These are phyloP conservation scores for Proctacanthus coquilletti DNA, from an alignment of 1,140 invertebrate species.

Conservation along the genomic window DNA sequence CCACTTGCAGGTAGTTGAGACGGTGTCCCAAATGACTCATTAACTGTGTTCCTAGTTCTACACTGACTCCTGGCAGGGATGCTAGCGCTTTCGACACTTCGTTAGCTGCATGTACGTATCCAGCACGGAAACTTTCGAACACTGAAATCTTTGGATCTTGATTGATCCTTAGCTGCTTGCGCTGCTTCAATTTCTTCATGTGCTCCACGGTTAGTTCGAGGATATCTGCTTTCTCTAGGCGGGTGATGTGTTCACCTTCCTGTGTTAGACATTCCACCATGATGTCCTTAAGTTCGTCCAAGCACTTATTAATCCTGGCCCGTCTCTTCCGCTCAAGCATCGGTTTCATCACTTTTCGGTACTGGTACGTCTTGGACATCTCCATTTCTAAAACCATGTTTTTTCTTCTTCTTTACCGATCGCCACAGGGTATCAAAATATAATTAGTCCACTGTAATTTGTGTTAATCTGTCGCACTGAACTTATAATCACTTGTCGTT, in stretches of 20 bases:
- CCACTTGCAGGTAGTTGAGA: conserved; percentile 42
- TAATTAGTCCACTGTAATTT: background rate
- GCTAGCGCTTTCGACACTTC: conserved; percentile 62
- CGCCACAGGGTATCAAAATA: background rate
- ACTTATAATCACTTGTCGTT: no score
- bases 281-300: conserved; percentile 74
- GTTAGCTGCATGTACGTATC: conserved; percentile 66
- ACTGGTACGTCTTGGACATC: conserved; percentile 41
- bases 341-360: conserved; percentile 56
- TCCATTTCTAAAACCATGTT: conserved; percentile 28
- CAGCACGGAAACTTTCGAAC: conserved; percentile 55
- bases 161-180: conserved; percentile 36
- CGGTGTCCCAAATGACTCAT: conserved; percentile 76
- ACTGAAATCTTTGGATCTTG: conserved; percentile 29
- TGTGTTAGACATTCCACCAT: conserved; percentile 38
- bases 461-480: background rate
- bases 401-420: conserved; percentile 1
- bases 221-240: conserved; percentile 83
- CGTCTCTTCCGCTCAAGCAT: conserved; percentile 72
- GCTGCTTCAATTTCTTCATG: conserved; percentile 53
- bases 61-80: conserved; percentile 69
- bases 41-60: conserved; percentile 68
- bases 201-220: conserved; percentile 78
- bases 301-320: conserved; percentile 76
- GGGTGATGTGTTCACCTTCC: conserved; percentile 65